Evolutionary conservation across 92 coral and sea anemone genomes (phyloP).

Genomic region (Metridium senile): DNA sequence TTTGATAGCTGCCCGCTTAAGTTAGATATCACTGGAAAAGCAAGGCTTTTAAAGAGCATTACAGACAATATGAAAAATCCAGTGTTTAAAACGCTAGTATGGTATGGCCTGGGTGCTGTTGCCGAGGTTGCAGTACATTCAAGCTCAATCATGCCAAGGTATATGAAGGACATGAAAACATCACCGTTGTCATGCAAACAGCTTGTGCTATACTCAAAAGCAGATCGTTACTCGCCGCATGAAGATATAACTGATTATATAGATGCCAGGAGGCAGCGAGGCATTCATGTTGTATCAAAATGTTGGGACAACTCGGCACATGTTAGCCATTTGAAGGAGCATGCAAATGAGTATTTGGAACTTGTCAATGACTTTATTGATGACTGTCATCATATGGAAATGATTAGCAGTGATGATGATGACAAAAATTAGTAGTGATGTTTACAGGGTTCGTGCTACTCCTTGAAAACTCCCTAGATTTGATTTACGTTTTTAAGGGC

Average conservation of each 20-base stretch:
- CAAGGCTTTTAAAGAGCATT: conserved; percentile 60
- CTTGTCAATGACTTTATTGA: conserved; percentile 57
- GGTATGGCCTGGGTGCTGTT: conserved; percentile 52
- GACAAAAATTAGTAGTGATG: too few relatives aligned
- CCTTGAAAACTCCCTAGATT: too few relatives aligned
- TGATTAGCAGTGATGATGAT: too few relatives aligned
- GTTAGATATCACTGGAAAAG: conserved; percentile 57
- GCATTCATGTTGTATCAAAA: conserved; percentile 53
- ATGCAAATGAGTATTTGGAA: conserved; percentile 64
- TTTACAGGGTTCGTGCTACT: too few relatives aligned
- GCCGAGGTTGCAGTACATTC: conserved; percentile 50
- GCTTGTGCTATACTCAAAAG: conserved; percentile 71
- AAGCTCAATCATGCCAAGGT: conserved; percentile 50
- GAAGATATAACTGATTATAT: conserved; percentile 63
- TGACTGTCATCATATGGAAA: too few relatives aligned
- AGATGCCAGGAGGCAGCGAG: conserved; percentile 52
- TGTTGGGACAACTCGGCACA: conserved; percentile 84
- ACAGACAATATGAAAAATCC: conserved; percentile 65
- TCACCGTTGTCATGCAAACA: conserved; percentile 62
- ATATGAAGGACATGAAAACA: conserved; percentile 44
- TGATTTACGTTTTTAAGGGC: too few relatives aligned
- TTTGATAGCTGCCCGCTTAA: conserved; percentile 91
- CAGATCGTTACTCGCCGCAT: conserved; percentile 72
- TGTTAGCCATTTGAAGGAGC: conserved; percentile 86
- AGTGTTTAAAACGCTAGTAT: conserved; percentile 38